Conservation (phyloP, 2,113 vertebrate species). For the Gymnogyps californianus region DNA sequence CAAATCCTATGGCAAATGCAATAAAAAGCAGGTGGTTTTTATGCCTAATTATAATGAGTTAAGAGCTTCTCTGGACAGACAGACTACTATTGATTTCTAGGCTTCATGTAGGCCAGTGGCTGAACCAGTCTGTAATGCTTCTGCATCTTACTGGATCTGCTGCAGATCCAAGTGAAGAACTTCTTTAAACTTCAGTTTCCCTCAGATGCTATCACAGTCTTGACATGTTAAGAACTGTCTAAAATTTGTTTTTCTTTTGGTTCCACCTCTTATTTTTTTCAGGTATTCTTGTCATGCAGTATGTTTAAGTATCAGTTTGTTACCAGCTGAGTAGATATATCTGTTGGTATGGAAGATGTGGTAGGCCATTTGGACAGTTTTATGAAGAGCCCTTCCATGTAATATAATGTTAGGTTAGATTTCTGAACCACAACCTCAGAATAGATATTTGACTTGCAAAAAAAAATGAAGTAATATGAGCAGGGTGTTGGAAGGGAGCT, state of each 20-base stretch:
- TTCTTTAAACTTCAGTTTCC: neutral
- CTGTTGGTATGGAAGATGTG: neutral
- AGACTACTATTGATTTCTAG: neutral
- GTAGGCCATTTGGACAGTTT: neutral
- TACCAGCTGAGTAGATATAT: neutral
- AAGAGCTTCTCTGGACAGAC: neutral
- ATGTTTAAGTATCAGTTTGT: neutral
- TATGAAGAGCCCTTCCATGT: neutral
- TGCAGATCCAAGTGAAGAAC: neutral
- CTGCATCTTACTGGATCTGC: neutral
- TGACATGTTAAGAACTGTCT: neutral
- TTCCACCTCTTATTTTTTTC: neutral
- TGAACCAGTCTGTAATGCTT: neutral
- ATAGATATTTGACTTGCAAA: neutral
- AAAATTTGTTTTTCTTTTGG: neutral
- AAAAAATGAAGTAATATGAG: neutral
- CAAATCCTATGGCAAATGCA: neutral
- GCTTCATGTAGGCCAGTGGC: neutral
- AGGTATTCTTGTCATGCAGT: neutral
- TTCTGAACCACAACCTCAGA: neutral
- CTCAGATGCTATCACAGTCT: neutral
- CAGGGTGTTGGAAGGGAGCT: neutral
- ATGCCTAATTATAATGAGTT: neutral
- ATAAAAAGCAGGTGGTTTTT: neutral
- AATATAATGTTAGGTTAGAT: neutral